phyloP scores from a whole-genome alignment of 2,797 vertebrate genomes.

The Myotis findleyi region DNA sequence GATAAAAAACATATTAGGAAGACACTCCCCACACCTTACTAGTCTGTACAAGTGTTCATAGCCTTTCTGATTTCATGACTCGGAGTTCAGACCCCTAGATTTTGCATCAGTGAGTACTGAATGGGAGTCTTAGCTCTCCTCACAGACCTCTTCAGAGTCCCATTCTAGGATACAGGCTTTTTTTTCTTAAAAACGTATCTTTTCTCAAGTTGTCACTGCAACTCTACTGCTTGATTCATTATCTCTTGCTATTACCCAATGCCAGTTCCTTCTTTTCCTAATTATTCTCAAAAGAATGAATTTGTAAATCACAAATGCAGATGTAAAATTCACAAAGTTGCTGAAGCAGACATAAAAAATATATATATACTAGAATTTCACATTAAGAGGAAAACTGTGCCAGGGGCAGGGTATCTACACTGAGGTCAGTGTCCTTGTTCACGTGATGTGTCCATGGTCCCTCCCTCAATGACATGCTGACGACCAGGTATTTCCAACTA shows the following conservation, averaged over 20 bases:
- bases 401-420: background rate
- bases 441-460: background rate
- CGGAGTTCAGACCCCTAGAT: background rate
- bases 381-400: background rate
- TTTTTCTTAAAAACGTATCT: background rate
- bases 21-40: background rate
- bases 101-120: background rate
- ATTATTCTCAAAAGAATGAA: constrained; percentile 56
- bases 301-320: constrained; percentile 33
- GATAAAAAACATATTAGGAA: constrained; percentile 10
- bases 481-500: background rate
- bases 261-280: constrained; percentile 5
- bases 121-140: background rate
- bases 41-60: background rate
- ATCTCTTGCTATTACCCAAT: constrained; percentile 13
- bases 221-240: background rate
- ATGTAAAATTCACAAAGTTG: constrained; percentile 46
- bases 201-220: constrained; percentile 4
- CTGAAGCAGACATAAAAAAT: constrained; percentile 27
- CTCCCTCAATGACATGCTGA: background rate
- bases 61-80: background rate
- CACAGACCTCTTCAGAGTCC: background rate
- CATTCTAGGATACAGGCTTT: background rate
- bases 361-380: background rate
- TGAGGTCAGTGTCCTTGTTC: background rate